These are phyloP conservation scores for Pterobdella sp. DNA, from an alignment of 2,888 invertebrate species.

Conservation along the genomic window DNA sequence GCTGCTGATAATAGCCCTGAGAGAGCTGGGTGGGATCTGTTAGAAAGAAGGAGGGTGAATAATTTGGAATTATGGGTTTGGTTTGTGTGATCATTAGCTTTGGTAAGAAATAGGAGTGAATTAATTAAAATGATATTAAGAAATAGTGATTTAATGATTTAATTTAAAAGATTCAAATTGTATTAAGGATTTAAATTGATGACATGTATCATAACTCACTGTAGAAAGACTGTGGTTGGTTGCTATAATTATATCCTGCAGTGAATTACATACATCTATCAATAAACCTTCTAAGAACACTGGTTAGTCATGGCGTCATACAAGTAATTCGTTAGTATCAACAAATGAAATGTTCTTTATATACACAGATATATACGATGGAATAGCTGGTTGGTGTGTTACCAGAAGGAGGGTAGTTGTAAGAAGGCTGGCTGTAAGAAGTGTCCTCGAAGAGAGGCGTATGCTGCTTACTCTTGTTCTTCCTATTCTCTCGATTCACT, in stretches of 20 bases:
- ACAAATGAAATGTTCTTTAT: too few relatives aligned
- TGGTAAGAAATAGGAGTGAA: too few relatives aligned
- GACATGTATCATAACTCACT: neutral
- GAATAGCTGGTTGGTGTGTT: too few relatives aligned
- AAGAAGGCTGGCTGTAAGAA: slow-evolving; percentile 35
- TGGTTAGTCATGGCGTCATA: neutral
- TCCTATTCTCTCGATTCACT: slow-evolving; percentile 16
- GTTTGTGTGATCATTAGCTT: too few relatives aligned
- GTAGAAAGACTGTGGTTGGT: slow-evolving; percentile 16
- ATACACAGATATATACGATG: too few relatives aligned
- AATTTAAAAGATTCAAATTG: neutral
- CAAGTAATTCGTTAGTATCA: neutral
- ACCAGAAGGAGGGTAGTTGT: slow-evolving; percentile 30
- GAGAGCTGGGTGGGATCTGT: neutral
- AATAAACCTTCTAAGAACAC: neutral
- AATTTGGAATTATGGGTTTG: too few relatives aligned
- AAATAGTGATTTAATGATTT: neutral
- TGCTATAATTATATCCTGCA: slow-evolving; percentile 23
- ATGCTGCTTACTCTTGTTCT: slow-evolving; percentile 33
- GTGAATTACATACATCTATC: neutral
- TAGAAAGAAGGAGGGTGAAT: too few relatives aligned
- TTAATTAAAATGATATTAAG: neutral
- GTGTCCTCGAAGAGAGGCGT: slow-evolving; percentile 48
- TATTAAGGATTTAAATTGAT: neutral
- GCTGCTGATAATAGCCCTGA: neutral